Conservation (phyloP, 2,113 vertebrate species). For the Octodon degus region DNA sequence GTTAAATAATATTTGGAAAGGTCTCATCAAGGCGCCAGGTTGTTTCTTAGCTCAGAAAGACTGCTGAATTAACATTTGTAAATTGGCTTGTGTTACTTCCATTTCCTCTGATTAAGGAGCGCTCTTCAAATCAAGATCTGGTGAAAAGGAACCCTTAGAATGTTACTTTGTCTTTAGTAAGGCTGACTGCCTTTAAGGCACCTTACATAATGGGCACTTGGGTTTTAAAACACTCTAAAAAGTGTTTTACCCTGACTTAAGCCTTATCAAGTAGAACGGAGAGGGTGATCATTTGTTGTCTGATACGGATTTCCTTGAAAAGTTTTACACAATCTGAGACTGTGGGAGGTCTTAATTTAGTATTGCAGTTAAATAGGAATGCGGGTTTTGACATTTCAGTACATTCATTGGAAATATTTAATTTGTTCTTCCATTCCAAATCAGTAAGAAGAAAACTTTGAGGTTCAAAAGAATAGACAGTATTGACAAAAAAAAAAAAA, state of each 20-base stretch:
- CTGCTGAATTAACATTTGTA: background rate
- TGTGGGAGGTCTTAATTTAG: background rate
- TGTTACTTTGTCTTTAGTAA: background rate
- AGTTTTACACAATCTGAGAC: background rate
- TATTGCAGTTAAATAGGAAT: background rate
- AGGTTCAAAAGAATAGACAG: background rate
- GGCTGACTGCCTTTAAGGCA: background rate
- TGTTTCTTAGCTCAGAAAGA: conserved; percentile 3
- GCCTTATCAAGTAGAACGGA: background rate
- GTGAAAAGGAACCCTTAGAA: background rate
- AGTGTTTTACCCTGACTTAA: background rate
- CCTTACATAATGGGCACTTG: background rate
- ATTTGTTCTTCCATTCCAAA: background rate
- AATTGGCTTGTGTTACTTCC: background rate
- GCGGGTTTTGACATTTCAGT: background rate
- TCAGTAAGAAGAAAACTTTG: conserved; percentile 20
- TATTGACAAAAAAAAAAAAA: background rate
- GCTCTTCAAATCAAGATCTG: background rate
- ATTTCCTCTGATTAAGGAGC: background rate
- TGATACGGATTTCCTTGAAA: background rate
- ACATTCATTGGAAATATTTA: background rate
- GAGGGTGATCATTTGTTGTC: background rate
- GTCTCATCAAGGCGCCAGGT: background rate
- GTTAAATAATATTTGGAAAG: conserved; percentile 34
- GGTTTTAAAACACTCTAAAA: conserved; percentile 31